Evolutionary conservation across 2,797 vertebrate genomes (phyloP), one percentile per base, ranked within the genome.

Genomic region (Spinus olivaceus): DNA sequence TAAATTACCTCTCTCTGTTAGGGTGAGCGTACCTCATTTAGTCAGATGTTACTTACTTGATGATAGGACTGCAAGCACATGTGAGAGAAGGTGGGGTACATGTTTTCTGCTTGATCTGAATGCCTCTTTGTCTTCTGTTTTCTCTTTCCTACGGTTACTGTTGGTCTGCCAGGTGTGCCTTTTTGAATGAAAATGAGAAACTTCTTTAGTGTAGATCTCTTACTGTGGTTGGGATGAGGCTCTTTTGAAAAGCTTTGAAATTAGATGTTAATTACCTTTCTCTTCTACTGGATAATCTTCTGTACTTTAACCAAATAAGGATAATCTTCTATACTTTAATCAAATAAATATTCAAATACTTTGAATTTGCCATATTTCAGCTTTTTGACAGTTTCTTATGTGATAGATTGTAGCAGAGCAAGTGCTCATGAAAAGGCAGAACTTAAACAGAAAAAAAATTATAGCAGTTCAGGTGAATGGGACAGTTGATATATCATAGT

Each of bases 161-260:
- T 87, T 95, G 95, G 95, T 86, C 94, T 97, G 93, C 95, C 96
- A 97, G 96, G 95, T 97, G 96, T 95, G 96, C 94, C 95, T 96
- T 96, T 97, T 96, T 95, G 94, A 95, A 96, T 96, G 95, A 97
- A 96, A 94, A 97, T 96, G 66, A 95, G 90, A 88, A 96, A 94
- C 78, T 95, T 95, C 79, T 96, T 85, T 93, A 84, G 60, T 84
- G 84, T 92, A 94, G 81, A 95, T 93, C 86, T 93, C 91, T 92
- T 93, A 80, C 59, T 78, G 87, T 90, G 56, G 93, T 79, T 92
- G 92, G 92, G 94, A 94, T 95, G 91, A 95, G 70, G 56, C 69
- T 92, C 1, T 0, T 92, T 92, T 96, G 87, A 96, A 97, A 97
- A 86, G 95, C 94, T 88, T 95, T 10, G 21, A 92, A 93, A 96